Percentiles rank a stretch among this genome's conserved stretches.
Evolutionary conservation across 2,888 invertebrate species (phyloP).

Genomic region (Sinotaia quadrata): DNA sequence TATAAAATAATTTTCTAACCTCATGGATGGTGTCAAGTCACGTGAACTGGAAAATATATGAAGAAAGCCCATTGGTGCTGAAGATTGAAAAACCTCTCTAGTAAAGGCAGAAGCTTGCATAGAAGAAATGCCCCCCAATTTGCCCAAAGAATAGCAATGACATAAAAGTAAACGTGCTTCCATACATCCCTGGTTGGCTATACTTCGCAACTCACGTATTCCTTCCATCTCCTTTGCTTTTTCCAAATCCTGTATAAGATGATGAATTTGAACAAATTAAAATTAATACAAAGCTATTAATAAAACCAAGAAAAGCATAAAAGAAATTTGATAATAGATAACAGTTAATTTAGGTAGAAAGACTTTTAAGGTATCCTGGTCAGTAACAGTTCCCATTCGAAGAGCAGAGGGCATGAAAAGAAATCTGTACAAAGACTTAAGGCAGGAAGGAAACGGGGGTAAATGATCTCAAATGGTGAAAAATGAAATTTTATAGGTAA

Average conservation of each 20-base stretch:
- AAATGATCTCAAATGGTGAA: too few species aligned
- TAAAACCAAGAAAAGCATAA: background rate
- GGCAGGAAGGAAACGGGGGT: too few species aligned
- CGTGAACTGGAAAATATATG: slow-evolving; percentile 54
- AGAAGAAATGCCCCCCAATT: slow-evolving; percentile 60
- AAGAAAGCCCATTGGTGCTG: slow-evolving; percentile 55
- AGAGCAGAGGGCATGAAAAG: too few species aligned
- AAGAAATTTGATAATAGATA: background rate
- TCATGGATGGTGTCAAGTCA: slow-evolving; percentile 67
- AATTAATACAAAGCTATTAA: too few species aligned
- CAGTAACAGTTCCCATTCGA: too few species aligned
- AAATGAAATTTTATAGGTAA: too few species aligned
- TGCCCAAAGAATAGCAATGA: slow-evolving; percentile 55
- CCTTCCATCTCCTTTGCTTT: slow-evolving; percentile 52
- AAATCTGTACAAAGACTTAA: too few species aligned
- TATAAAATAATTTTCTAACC: slow-evolving; percentile 46
- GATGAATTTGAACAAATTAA: too few species aligned
- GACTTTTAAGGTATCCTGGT: too few species aligned
- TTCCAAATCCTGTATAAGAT: slow-evolving; percentile 23
- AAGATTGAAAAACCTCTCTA: slow-evolving; percentile 61
- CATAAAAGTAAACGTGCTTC: slow-evolving; percentile 63
- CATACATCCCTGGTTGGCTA: slow-evolving; percentile 51
- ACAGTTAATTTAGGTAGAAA: too few species aligned
- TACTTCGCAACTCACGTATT: slow-evolving; percentile 63
- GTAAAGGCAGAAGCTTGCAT: slow-evolving; percentile 58